A percentile compares a stretch with the other conserved stretches of the same genome.
Conservation (phyloP, 1,140 invertebrate species). For the Camponotus floridanus region DNA sequence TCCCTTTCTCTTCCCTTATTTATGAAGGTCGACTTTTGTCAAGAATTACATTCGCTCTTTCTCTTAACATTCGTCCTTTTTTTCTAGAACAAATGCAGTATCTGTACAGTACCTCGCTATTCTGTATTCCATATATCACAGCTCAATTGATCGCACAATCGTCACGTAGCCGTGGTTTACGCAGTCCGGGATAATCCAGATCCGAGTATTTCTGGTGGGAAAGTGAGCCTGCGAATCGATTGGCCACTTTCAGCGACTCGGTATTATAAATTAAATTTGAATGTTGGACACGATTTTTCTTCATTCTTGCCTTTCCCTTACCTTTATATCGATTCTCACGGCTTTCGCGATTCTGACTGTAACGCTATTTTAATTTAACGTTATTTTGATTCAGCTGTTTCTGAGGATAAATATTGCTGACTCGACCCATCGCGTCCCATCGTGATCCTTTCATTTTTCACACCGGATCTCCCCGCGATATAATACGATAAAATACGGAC, state of each 20-base stretch:
- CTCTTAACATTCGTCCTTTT: no score
- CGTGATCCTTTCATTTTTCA: constrained; percentile 44
- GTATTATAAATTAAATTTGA: constrained; percentile 45
- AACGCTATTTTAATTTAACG: constrained; percentile 40
- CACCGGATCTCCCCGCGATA: constrained; percentile 12
- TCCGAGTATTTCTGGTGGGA: constrained; percentile 15
- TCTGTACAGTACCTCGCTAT: not conserved
- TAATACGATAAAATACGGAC: not conserved
- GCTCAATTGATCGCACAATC: constrained; percentile 38
- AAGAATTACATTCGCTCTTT: not conserved
- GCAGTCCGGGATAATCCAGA: constrained; percentile 1
- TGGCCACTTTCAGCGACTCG: not conserved
- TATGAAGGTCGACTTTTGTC: not conserved
- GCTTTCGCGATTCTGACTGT: not conserved
- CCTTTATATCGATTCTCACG: not conserved
- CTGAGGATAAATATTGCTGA: constrained; percentile 18
- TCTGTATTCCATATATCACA: not conserved
- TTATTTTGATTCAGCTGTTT: constrained; percentile 8
- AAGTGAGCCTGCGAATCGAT: constrained; percentile 52
- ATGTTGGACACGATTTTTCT: constrained; percentile 36
- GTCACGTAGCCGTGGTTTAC: constrained; percentile 28
- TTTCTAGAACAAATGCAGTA: no score
- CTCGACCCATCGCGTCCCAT: not conserved
- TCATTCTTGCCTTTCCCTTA: not conserved
- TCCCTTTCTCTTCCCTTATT: not conserved